A percentile compares a stretch with the other conserved stretches of the same genome.
Conservation (phyloP, 2,888 invertebrate genomes). For the Orchesella flavescens region DNA sequence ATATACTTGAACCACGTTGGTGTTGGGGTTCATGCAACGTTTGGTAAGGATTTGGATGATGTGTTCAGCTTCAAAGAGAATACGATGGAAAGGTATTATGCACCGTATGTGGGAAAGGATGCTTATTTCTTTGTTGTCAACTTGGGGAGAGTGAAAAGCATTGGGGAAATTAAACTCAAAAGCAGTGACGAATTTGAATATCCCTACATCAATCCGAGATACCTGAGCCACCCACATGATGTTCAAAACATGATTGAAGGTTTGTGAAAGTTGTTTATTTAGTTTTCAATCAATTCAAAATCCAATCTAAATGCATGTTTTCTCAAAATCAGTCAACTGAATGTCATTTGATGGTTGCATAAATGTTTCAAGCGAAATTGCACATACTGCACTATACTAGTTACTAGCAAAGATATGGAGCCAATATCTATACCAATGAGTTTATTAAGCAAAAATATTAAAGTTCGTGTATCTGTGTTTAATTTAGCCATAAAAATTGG, state of each 20-base stretch:
- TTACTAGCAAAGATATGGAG: no score
- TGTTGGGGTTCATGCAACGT: conserved; percentile 57
- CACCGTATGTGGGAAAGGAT: conserved; percentile 66
- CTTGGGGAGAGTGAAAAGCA: conserved; percentile 73
- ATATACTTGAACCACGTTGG: conserved; percentile 57
- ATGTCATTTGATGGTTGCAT: no score
- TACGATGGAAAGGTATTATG: conserved; percentile 63
- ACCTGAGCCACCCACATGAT: conserved; percentile 72
- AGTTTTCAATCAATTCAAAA: no score
- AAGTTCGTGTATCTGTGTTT: not conserved
- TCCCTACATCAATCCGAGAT: conserved; percentile 76
- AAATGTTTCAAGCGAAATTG: no score
- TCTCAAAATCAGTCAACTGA: no score
- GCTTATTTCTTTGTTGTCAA: conserved; percentile 63
- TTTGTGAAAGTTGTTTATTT: not conserved
- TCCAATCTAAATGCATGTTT: no score
- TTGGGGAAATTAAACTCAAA: conserved; percentile 75
- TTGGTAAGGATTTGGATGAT: conserved; percentile 61
- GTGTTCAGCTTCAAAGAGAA: conserved; percentile 53
- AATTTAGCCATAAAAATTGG: conserved; percentile 55
- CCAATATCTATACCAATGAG: no score
- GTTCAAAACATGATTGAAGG: conserved; percentile 68
- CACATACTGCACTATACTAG: no score
- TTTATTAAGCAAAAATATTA: no score
- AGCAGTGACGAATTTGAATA: conserved; percentile 74